Base-by-base conservation (phyloP, 2,113 vertebrate genomes). In the Limnothrissa miodon region DNA sequence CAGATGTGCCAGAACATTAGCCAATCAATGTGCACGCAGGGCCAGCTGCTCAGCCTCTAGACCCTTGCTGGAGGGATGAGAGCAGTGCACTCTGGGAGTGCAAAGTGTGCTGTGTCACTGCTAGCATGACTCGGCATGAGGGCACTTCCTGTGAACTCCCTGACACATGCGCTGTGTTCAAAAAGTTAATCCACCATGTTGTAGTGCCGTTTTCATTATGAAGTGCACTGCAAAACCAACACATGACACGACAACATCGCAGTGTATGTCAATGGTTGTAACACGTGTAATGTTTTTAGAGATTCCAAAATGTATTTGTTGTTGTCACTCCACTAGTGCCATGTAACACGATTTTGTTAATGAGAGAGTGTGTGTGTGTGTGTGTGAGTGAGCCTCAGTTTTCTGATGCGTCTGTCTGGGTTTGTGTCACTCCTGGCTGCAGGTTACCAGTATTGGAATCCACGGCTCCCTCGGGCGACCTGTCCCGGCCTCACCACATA, bases 401-500 rank as follows among this genome's bases (percentile, higher is more conserved):
- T 11, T 74, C 66, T 36, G 25, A 74, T 33, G 29, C 4, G 29
- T 36, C 25, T 66, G 36, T 70, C 66, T 45, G n/a, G n/a, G 48
- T 17, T 36, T n/a, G 83, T 11, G 19, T 23, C 19, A 7, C 0
- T 56, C 19, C 51, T 56, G 19, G 23, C 21, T n/a, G 21, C 84
- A 99, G 98, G 92, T 96, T 99, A 93, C 96, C 98, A 81, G 98
- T 99, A 91, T 95, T 99, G 96, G 98, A 99, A 95, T 97, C 98
- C 82, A 94, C 95, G 42, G 96, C 96, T 93, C 96, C 96, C 23
- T 95, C 96, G 0, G 96, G 96, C 88, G 98, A 99, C 90, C 91
- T 98, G 92, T 96, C 97, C 44, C 96, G 96, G 89, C 97, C 97
- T 39, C 97, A 99, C 93, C 97, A 99, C 92, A 97, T 99, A 80